Base-by-base conservation (phyloP, 2,888 invertebrate species). In the Matsumyia berberina region DNA sequence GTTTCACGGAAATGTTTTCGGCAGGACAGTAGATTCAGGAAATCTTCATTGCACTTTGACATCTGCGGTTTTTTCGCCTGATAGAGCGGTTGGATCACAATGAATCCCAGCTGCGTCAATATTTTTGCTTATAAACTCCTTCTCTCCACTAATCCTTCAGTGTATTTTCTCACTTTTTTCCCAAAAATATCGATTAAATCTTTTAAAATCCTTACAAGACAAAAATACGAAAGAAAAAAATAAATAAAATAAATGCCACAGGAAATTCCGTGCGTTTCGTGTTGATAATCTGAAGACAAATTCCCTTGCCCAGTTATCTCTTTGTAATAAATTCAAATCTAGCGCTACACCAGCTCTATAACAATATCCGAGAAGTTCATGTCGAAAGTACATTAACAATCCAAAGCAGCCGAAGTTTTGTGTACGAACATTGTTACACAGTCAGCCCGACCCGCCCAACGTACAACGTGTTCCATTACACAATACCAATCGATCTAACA, bases 401-500 rank as follows among this genome's bases (percentile, higher is more conserved):
- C 53, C 24, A 4, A 3, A 60, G 44, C 15, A 39, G 37, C 29
- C 37, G n/a, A 69, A 76, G 64, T 70, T 69, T n/a, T n/a, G n/a
- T n/a, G n/a, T n/a, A n/a, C n/a, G n/a, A n/a, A n/a, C n/a, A n/a
- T n/a, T 57, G 70, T 37, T 24, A 24, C 24, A 1, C 24, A 64
- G 37, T 12, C 42, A 39, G 9, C 39, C 31, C 55, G 29, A 44
- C 29, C 53, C 19, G 7, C 24, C 33, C 33, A 19, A 19, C 24
- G 46, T 62, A 42, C 55, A 62, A 62, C 39, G 39, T 60, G 29
- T 42, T 72, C 39, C 57, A 60, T 77, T 72, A 67, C 72, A 72
- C 72, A 82, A 82, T 55, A 64, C 70, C 29, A 72, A 82, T 82
- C 82, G 82, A 82, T 77, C 82, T 72, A 82, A 82, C 82, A 77